Base-by-base conservation (phyloP, 2,113 vertebrate genomes). In the Myiagra hebetior region DNA sequence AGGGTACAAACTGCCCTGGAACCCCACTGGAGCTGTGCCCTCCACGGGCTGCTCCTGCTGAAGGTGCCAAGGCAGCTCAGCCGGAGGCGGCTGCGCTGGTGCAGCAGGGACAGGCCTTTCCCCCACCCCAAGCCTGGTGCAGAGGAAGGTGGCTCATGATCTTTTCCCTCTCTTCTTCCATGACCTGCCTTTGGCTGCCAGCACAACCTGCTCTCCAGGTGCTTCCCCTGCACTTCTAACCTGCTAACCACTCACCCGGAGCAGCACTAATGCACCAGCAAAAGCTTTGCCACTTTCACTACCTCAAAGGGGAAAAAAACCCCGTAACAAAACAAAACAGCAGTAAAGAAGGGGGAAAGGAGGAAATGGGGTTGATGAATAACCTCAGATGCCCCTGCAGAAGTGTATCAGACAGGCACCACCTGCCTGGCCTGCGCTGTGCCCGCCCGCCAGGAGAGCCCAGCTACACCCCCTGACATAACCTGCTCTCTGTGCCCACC, bases 71-170 rank as follows among this genome's bases (percentile, higher is more conserved):
- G 59, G 65, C 60, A 69, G 49, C 46, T 15, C 1, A 3, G 63
- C n/a, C 1, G 1, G n/a, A 62, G 44, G 26, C 0, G 0, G 31
- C 60, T 31, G 55, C 0, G 1, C 24, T 27, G 47, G 24, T 0
- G 3, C 33, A 41, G 87, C 22, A 31, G 5, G 33, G 84, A 7
- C 67, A 72, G 67, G 13, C 28, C 23, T 41, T 63, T 78, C 33
- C 56, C 19, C 3, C 18, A 7, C 2, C 3, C 21, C 0, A 2
- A 44, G 24, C 49, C 31, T 0, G 0, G 0, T 0, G 0, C 64
- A 83, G 37, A 47, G 33, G 30, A 91, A 72, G 49, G 46, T 28
- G n/a, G 13, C 13, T 72, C 60, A 76, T 65, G 46, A 27, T 31
- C 57, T 44, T 80, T 69, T 44, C 42, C 20, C 37, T 89, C 53